phyloP scores from a whole-genome alignment of 2,113 vertebrate genomes.

The Sceloporus undulatus region DNA sequence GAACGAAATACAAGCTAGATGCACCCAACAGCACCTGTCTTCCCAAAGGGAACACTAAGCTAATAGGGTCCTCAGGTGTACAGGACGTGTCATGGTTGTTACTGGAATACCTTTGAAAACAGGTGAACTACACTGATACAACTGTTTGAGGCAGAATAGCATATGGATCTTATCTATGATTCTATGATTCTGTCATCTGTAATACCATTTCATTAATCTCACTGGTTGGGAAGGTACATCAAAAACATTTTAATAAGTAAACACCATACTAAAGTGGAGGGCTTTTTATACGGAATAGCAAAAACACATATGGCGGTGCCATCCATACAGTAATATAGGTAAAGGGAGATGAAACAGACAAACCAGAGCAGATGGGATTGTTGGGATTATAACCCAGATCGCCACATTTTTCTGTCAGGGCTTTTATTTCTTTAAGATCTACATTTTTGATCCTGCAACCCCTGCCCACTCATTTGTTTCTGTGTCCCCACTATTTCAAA shows the following conservation, averaged over 20 bases:
- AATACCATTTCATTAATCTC: background rate
- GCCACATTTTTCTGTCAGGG: background rate
- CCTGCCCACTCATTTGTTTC: background rate
- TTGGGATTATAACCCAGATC: background rate
- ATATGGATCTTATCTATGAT: no score
- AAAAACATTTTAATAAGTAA: background rate
- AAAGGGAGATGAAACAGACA: no score
- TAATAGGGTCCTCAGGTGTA: background rate
- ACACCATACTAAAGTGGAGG: no score
- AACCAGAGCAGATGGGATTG: background rate
- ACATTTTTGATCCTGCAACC: background rate
- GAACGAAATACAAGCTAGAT: background rate
- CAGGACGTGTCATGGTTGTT: background rate
- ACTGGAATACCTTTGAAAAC: background rate
- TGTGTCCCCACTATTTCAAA: background rate
- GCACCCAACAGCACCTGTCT: background rate
- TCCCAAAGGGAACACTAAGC: background rate
- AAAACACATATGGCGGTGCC: background rate
- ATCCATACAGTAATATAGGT: no score
- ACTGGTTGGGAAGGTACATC: background rate
- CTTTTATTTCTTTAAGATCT: background rate
- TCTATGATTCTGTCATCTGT: background rate
- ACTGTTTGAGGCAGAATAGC: background rate
- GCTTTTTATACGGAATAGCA: background rate
- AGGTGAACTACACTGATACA: background rate